Evolutionary conservation across 1,140 invertebrate genomes (phyloP), one percentile per base, ranked within the genome.

Genomic region (Cotesia vestalis): DNA sequence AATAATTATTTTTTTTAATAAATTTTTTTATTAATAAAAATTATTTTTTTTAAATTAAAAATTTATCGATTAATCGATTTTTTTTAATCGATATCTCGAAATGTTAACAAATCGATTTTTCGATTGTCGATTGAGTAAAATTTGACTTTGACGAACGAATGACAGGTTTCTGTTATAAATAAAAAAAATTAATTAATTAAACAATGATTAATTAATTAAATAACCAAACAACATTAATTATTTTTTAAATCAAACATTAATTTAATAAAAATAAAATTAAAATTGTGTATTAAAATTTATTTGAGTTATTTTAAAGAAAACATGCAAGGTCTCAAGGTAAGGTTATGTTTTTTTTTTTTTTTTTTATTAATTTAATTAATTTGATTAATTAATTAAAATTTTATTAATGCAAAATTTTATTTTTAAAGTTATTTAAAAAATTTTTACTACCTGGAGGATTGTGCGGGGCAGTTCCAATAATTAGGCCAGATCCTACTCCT

Each of bases 391-490:
- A 40, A 11, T 20, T 14, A 3, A 20, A 14, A 71, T 51, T 55
- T 36, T 1, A 60, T 70, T 51, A 60, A 40, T 40, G 36, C 14
- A 38, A 12, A 36, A 36, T 40, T n/a, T n/a, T 62, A 36, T 38
- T 27, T 36, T 61, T 78, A 6, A 80, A 87, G 85, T 77, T 87
- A 27, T 77, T 85, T 40, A 87, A 86, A 75, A 86, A 87, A 79
- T 81, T 87, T 36, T 69, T 86, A 57, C 75, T 87, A 78, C 85
- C 85, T 17, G 85, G 84, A 71, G 85, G 85, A 51, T 69, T 87
- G n/a, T 86, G 82, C 61, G 80, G 82, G 40, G 83, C 83, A 12
- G 73, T 84, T 35, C 85, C 85, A 69, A 60, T 76, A 6, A 20
- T 81, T 68, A 82, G 79, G 76, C 59, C 77, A 34, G 9, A 60